Base-by-base conservation (phyloP, 2,888 invertebrate genomes). In the Scaptomyza cyrtandrae region DNA sequence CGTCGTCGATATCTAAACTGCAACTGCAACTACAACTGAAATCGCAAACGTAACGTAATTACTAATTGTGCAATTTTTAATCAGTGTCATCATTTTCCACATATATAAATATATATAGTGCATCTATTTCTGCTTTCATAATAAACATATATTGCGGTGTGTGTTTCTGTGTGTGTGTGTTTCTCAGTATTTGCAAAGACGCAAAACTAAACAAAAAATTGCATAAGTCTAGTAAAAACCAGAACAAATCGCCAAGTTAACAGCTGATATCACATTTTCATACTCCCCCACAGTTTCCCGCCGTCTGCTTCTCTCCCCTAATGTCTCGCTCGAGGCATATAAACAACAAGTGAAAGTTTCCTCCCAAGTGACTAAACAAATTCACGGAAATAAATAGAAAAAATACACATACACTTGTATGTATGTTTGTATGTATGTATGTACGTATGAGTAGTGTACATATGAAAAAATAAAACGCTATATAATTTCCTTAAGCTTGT, bases 151-250 rank as follows among this genome's bases (percentile, higher is more conserved):
- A 24, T 24, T 1, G 5, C n/a, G 24, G 29, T 29, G 6, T 1
- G 27, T 27, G 27, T 29, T 5, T 29, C 5, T 11, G 5, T n/a
- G n/a, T 43, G 5, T 43, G 9, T 53, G 6, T 60, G 9, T 46
- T 78, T 55, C 39, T 48, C 46, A 57, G 3, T 66, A 67, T 81
- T 86, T 37, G 62, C 67, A 72, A 87, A 88, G 89, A 83, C 89
- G 89, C 78, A 83, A 83, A 88, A 65, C 62, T 71, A 86, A 86
- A 86, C 69, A 54, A 58, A 86, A 81, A 67, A 84, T 83, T 83
- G 89, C 83, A 83, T 83, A 83, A 83, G 83, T 62, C 69, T 65
- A 76, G 62, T 78, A 67, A 77, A 59, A 78, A 54, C 65, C 50
- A 64, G 57, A 66, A 52, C 44, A 59, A 76, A 71, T 46, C 55